A percentile compares a stretch with the other conserved stretches of the same genome.
phyloP scores from a whole-genome alignment of 1,140 invertebrate species.

The Spodoptera frugiperda region DNA sequence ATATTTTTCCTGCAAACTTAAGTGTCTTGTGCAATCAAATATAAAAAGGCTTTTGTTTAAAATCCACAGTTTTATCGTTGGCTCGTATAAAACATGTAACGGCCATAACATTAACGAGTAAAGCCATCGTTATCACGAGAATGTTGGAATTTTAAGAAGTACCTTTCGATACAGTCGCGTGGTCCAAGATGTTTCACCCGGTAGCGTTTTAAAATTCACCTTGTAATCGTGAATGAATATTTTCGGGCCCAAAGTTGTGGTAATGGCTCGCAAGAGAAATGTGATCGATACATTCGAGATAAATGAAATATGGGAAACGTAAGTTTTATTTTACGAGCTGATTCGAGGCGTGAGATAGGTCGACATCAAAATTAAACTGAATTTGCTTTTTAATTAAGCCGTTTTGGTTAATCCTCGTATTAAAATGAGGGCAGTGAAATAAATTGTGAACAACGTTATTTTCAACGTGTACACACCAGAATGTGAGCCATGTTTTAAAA shows the following conservation, averaged over 20 bases:
- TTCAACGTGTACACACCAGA: background rate
- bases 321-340: constrained; percentile 36
- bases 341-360: constrained; percentile 15
- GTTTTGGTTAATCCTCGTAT: background rate
- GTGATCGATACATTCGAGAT: constrained; percentile 62
- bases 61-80: constrained; percentile 49
- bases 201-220: constrained; percentile 60
- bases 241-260: constrained; percentile 54
- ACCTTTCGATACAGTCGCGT: constrained; percentile 51
- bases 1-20: constrained; percentile 41
- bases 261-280: constrained; percentile 63
- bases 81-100: constrained; percentile 48
- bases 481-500: constrained; percentile 13
- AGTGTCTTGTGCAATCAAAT: constrained; percentile 45
- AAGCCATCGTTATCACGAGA: constrained; percentile 51
- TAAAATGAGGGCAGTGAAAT: background rate
- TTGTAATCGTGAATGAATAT: constrained; percentile 59
- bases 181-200: constrained; percentile 47
- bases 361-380: constrained; percentile 31
- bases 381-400: constrained; percentile 28
- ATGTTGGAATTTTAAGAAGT: constrained; percentile 59
- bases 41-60: constrained; percentile 42
- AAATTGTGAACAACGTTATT: background rate
- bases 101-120: constrained; percentile 52
- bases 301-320: constrained; percentile 44